Evolutionary conservation across 2,888 invertebrate species (phyloP), one percentile per base, ranked within the genome.

Genomic region (Drosophila nr. perissopoda): DNA sequence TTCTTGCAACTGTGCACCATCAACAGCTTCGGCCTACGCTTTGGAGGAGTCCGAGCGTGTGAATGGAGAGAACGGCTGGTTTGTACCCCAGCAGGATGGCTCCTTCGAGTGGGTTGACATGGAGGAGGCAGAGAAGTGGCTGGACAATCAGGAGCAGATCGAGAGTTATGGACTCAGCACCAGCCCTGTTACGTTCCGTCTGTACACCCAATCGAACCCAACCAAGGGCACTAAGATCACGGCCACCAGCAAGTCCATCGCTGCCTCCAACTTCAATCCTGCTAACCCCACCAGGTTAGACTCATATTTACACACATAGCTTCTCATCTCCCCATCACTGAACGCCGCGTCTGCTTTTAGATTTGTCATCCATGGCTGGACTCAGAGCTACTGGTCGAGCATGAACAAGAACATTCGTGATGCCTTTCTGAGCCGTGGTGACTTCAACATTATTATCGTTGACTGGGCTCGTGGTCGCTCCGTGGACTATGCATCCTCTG

Each of bases 401-500:
- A 80, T 92, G 63, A 92, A 92, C 72, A 67, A 49, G 40, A 45
- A 80, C 4, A 87, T 92, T 16, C 87, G 91, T 48, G 67, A 70
- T 18, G 95, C 95, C 0, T 95, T 95, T 80, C 91, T 95, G 25
- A 93, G 94, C 69, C 92, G 93, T 6, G 95, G 94, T 38, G 94
- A 95, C 62, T 92, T 94, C 72, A 95, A 95, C 79, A 94, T 95
- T 45, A 94, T 95, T 61, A 94, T 94, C 2, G 94, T 95, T 4
- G 95, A 95, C 81, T 95, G 95, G 95, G 93, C 92, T 2, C 95
- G 94, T 8, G 94, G 95, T 1, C 85, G 88, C 7, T 95, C 94
- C 72, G 92, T 94, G 0, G 95, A 95, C 69, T 95, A 95, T 75
- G 93, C 94, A 52, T 88, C 94, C 10, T 94, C 95, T 0, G 94